phyloP scores from a whole-genome alignment of 1,140 invertebrate species.

The Calliphora vicina region DNA sequence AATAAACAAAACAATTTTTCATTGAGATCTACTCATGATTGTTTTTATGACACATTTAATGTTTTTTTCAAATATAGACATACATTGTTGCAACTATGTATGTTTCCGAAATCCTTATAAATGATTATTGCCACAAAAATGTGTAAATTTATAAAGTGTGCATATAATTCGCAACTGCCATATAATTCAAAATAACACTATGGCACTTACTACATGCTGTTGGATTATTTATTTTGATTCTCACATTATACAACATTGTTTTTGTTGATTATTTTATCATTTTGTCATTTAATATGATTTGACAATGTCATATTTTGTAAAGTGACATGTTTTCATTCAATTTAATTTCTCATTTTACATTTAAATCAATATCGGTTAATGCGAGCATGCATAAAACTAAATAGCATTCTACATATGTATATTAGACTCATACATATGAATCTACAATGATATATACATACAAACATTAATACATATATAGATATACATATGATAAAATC shows the following conservation, averaged over 20 bases:
- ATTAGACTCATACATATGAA: background rate
- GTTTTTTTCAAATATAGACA: too few species aligned
- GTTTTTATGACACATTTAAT: too few species aligned
- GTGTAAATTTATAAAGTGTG: too few species aligned
- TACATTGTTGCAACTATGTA: too few species aligned
- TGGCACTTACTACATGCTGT: background rate
- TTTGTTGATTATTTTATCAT: background rate
- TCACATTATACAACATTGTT: background rate
- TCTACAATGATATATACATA: background rate
- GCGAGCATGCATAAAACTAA: background rate
- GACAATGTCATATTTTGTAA: slow-evolving; percentile 1
- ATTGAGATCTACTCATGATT: too few species aligned
- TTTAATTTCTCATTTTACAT: slow-evolving; percentile 2
- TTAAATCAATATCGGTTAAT: background rate
- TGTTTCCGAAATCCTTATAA: too few species aligned
- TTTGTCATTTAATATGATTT: background rate
- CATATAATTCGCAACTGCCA: too few species aligned
- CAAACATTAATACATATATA: background rate
- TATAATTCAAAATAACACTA: background rate
- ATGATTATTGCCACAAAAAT: too few species aligned
- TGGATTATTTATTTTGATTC: background rate
- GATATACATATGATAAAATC: too few species aligned
- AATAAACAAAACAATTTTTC: too few species aligned
- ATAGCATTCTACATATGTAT: background rate
- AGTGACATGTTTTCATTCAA: background rate